These are phyloP conservation scores for Entomobrya multifasciata DNA, from an alignment of 2,888 invertebrate species.

Conservation along the genomic window DNA sequence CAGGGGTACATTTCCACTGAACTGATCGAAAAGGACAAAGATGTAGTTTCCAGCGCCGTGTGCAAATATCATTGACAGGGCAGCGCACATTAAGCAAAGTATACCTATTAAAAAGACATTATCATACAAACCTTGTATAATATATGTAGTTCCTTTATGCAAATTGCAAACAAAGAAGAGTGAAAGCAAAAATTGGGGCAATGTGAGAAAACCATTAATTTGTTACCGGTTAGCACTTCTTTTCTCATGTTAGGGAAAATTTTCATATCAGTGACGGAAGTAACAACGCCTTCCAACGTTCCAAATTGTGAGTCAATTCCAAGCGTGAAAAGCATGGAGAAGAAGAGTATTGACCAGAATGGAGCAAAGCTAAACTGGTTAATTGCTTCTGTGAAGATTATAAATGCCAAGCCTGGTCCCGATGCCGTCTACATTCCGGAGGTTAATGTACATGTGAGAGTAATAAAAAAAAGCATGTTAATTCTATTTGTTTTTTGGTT, in stretches of 20 bases:
- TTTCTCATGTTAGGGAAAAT: constrained; percentile 94
- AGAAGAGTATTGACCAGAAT: constrained; percentile 74
- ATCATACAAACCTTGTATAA: too few relatives aligned
- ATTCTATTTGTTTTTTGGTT: too few relatives aligned
- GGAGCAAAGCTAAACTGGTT: constrained; percentile 98
- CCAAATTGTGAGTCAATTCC: constrained; percentile 71
- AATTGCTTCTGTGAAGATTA: constrained; percentile 57
- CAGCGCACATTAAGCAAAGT: constrained; percentile 90
- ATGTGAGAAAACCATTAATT: constrained; percentile 10
- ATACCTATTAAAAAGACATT: constrained; percentile 83
- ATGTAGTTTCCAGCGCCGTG: constrained; percentile 97
- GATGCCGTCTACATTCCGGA: constrained; percentile 85
- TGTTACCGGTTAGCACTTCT: constrained; percentile 92
- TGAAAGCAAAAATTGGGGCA: constrained; percentile 8
- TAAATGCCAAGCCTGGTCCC: constrained; percentile 73
- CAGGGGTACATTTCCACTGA: constrained; percentile 95
- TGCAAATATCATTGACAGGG: constrained; percentile 93
- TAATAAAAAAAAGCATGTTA: too few relatives aligned
- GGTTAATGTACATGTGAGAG: not conserved
- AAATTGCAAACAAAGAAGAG: not conserved
- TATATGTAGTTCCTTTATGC: too few relatives aligned
- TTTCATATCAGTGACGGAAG: constrained; percentile 97
- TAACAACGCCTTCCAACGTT: constrained; percentile 97
- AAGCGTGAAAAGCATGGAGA: constrained; percentile 68
- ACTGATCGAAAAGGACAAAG: constrained; percentile 95